These are phyloP conservation scores for Xanthorhoe spadicearia DNA, from an alignment of 2,888 invertebrate species.

Conservation along the genomic window DNA sequence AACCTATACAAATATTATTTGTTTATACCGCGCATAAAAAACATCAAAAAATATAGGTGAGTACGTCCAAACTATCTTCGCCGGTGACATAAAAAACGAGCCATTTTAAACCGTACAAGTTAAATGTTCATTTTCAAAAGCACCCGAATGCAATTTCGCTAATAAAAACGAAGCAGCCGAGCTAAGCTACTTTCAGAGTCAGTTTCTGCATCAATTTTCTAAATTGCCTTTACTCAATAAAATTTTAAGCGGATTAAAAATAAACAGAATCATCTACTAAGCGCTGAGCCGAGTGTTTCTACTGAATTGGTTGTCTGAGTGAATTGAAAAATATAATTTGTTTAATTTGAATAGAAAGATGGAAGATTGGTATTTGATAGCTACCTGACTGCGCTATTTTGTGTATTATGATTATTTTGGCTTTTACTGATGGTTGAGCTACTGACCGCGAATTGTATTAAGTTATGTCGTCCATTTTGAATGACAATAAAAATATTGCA, in stretches of 20 bases:
- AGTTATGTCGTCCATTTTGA: not conserved
- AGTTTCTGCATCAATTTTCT: slow-evolving; percentile 30
- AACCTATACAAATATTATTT: too few relatives aligned
- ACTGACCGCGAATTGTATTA: too few relatives aligned
- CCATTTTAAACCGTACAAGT: not conserved
- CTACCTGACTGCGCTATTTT: too few relatives aligned
- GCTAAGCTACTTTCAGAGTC: slow-evolving; percentile 19
- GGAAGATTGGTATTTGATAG: not conserved
- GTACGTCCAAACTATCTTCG: too few relatives aligned
- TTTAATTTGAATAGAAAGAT: not conserved
- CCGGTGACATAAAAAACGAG: not conserved
- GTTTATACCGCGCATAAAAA: too few relatives aligned
- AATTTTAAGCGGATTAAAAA: slow-evolving; percentile 33
- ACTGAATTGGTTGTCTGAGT: slow-evolving; percentile 21
- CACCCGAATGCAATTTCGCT: slow-evolving; percentile 18
- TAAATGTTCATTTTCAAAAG: slow-evolving; percentile 19
- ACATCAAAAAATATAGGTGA: too few relatives aligned
- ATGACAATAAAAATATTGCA: not conserved
- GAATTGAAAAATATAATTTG: slow-evolving; percentile 17
- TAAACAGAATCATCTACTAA: slow-evolving; percentile 19
- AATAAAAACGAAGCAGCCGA: slow-evolving; percentile 17
- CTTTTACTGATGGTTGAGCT: too few relatives aligned
- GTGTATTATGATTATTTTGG: too few relatives aligned
- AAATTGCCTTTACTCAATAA: slow-evolving; percentile 29
- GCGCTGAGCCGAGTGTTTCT: slow-evolving; percentile 22